Evolutionary conservation across 2,888 invertebrate species (phyloP).

Genomic region (Orthosia gothica): DNA sequence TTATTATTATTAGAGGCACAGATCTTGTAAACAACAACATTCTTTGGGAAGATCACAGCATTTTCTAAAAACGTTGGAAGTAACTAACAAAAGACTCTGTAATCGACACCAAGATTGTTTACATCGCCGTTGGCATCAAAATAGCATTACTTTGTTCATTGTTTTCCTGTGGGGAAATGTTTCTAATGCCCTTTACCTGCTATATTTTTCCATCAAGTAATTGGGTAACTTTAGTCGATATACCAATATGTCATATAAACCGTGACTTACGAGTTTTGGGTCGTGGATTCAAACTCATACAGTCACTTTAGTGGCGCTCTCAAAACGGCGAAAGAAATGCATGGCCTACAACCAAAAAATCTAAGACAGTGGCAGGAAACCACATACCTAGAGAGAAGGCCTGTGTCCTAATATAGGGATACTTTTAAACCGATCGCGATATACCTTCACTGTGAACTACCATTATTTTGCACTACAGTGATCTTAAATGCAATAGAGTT

Average conservation of each 20-base stretch:
- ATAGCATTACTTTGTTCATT: not conserved
- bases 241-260: not conserved
- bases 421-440: no score
- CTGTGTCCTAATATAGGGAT: no score
- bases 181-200: not conserved
- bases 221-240: not conserved
- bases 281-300: no score
- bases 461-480: not conserved
- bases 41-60: not conserved
- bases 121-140: constrained; percentile 3
- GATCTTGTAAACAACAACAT: constrained; percentile 6
- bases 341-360: no score
- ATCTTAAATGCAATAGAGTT: not conserved
- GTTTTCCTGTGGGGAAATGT: not conserved
- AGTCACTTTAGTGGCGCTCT: no score
- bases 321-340: no score
- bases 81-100: constrained; percentile 13
- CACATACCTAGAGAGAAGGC: no score
- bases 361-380: no score
- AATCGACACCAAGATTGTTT: constrained; percentile 23
- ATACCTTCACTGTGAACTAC: no score
- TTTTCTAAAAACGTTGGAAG: not conserved
- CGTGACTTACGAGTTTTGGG: no score
- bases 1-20: no score
- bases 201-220: not conserved